These are phyloP conservation scores for Nycticebus coucang DNA, from an alignment of 2,113 vertebrate species.

Conservation along the genomic window DNA sequence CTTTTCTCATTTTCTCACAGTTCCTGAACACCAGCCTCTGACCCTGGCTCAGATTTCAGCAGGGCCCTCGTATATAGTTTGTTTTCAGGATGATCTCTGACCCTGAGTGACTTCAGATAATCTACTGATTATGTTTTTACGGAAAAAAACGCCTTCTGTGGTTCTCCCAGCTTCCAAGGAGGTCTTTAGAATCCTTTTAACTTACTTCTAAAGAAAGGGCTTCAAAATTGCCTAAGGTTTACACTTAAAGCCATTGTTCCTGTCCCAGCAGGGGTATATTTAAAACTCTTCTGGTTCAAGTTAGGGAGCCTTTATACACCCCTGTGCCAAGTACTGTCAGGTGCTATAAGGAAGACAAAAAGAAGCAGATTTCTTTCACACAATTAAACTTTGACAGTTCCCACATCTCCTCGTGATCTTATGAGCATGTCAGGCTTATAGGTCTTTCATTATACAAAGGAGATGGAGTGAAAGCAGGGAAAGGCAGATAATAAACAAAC, in stretches of 20 bases:
- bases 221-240: background rate
- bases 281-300: slow-evolving; percentile 9
- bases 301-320: background rate
- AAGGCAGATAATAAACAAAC: background rate
- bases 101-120: slow-evolving; percentile 13
- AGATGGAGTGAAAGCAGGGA: background rate
- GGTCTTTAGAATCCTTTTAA: background rate
- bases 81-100: background rate
- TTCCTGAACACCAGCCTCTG: slow-evolving; percentile 9
- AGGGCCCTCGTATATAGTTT: background rate
- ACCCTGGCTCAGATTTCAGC: background rate
- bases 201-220: background rate
- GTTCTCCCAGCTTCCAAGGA: background rate
- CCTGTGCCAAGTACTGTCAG: background rate
- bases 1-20: slow-evolving; percentile 14
- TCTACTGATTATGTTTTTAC: slow-evolving; percentile 15
- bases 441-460: background rate
- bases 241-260: background rate
- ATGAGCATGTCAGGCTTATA: background rate
- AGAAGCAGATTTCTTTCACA: background rate
- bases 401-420: background rate
- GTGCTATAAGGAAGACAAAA: background rate
- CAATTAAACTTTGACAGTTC: background rate
- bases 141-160: background rate
- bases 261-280: background rate